phyloP scores from a whole-genome alignment of 2,113 vertebrate genomes.

The Falco punctatus region DNA sequence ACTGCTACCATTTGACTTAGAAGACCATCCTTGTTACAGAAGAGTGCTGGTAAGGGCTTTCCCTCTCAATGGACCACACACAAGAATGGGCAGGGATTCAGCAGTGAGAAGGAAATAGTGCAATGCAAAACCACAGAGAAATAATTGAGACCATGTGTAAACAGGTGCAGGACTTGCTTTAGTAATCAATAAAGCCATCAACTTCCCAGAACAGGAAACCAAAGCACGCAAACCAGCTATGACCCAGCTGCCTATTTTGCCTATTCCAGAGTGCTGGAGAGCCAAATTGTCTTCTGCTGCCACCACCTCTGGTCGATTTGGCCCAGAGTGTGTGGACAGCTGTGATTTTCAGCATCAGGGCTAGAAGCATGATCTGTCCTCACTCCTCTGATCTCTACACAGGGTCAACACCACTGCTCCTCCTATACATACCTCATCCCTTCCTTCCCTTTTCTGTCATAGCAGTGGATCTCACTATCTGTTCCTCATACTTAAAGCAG shows the following conservation, averaged over 20 bases:
- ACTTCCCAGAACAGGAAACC: background rate
- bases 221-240: background rate
- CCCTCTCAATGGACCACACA: background rate
- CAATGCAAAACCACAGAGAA: background rate
- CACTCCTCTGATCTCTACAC: background rate
- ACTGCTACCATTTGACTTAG: background rate
- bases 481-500: background rate
- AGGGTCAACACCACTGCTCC: background rate
- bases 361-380: background rate
- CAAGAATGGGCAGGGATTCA: background rate
- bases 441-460: background rate
- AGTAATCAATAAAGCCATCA: background rate
- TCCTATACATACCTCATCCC: background rate
- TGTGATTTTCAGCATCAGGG: background rate
- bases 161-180: background rate
- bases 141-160: background rate
- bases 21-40: background rate
- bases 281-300: background rate
- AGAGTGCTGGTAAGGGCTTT: background rate
- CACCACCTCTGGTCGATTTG: background rate
- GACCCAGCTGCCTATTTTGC: background rate
- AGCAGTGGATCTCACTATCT: background rate
- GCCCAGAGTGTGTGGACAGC: background rate
- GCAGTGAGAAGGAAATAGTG: background rate
- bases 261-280: background rate